A percentile compares a stretch with the other conserved stretches of the same genome.
Evolutionary conservation across 2,888 invertebrate species (phyloP).

Genomic region (Palloptera scutellata): DNA sequence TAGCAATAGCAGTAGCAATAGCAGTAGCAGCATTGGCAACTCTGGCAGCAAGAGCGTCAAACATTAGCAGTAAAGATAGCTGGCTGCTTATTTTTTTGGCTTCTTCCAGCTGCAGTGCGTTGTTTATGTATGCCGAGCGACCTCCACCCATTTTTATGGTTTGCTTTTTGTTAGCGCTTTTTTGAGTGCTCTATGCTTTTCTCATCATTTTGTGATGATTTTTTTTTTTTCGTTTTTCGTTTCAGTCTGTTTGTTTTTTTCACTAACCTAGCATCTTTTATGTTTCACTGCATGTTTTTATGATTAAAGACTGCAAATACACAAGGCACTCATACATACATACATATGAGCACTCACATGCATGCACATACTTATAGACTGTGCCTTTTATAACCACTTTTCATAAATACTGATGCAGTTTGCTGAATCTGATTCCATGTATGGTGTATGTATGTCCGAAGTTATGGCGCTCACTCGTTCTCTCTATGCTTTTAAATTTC

Average conservation of each 20-base stretch:
- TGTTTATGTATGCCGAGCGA: not conserved
- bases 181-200: not conserved
- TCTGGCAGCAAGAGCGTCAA: not conserved
- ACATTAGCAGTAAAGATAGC: not conserved
- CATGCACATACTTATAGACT: not conserved
- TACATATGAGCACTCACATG: not conserved
- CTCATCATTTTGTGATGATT: too few species aligned
- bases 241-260: too few species aligned
- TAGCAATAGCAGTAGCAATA: not conserved
- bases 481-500: slow-evolving; percentile 3
- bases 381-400: slow-evolving; percentile 5
- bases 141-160: slow-evolving; percentile 12
- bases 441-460: not conserved
- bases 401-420: not conserved
- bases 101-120: too few species aligned
- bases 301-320: slow-evolving; percentile 8
- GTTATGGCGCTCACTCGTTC: not conserved
- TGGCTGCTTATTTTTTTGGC: too few species aligned
- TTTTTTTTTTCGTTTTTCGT: too few species aligned
- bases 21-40: slow-evolving; percentile 3
- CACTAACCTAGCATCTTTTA: too few species aligned
- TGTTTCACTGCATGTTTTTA: slow-evolving; percentile 7
- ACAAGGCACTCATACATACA: not conserved
- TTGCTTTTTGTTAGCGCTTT: slow-evolving; percentile 9
- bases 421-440: too few species aligned